A percentile compares a stretch with the other conserved stretches of the same genome.
Conservation (phyloP, 2,113 vertebrate genomes). For the Ailuropoda melanoleuca region DNA sequence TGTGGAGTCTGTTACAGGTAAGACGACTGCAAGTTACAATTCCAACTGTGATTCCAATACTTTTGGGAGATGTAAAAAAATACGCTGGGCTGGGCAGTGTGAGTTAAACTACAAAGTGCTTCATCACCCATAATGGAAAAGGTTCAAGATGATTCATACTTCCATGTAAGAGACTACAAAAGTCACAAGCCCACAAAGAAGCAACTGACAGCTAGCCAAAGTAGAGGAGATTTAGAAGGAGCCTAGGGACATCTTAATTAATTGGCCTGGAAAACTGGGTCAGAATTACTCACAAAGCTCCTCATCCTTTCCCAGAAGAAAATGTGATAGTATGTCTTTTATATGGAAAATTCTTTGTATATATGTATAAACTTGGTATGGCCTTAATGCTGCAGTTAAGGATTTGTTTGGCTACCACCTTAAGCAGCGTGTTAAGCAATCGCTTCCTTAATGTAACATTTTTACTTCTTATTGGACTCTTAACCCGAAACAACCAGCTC, state of each 20-base stretch:
- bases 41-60: not conserved
- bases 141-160: not conserved
- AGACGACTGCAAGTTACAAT: not conserved
- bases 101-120: not conserved
- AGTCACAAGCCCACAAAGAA: not conserved
- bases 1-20: not conserved
- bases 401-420: slow-evolving; percentile 86
- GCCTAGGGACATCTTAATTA: not conserved
- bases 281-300: slow-evolving; percentile 56
- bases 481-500: slow-evolving; percentile 81
- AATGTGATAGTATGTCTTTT: slow-evolving; percentile 75
- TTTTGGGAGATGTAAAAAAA: not conserved
- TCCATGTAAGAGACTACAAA: not conserved
- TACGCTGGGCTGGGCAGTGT: not conserved
- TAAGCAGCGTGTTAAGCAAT: slow-evolving; percentile 90
- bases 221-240: not conserved
- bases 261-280: slow-evolving; percentile 41
- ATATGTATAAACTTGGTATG: slow-evolving; percentile 88
- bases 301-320: slow-evolving; percentile 58
- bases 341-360: slow-evolving; percentile 75
- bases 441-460: slow-evolving; percentile 87
- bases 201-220: not conserved
- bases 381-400: slow-evolving; percentile 92
- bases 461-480: slow-evolving; percentile 87
- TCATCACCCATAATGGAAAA: not conserved